Evolutionary conservation across 53 echinoderm and acorn worm genomes (phyloP), one percentile per base, ranked within the genome.

Genomic region (Holothuria leucospilota): DNA sequence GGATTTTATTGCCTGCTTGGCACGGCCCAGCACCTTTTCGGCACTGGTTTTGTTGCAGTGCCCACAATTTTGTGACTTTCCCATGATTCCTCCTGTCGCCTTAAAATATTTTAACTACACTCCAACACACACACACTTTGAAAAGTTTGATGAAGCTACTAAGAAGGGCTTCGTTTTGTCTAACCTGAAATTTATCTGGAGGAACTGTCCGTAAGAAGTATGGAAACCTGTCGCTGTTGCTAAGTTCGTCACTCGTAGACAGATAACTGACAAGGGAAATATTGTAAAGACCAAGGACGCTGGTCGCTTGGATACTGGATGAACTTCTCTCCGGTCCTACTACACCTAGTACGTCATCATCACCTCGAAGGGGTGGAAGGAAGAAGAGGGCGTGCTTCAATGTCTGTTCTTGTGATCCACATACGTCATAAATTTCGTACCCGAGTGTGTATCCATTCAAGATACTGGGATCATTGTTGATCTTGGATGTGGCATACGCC

Each of bases 251-350:
- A 71, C 94, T 94, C 10, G 94, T 98, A 8, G 93, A 91, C 27
- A 98, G 84, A 77, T 94, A 97, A 85, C 95, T 95, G 30, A 97
- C 86, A 39, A 93, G 88, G 0, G 97, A 93, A 39, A 97, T 97
- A 29, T 88, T 82, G 82, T 95, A 93, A 12, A 97, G 21, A 39
- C 97, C 97, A 30, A 97, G 86, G 60, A 97, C 63, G 20, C 85
- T 93, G 63, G 98, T 93, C 14, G 98, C 98, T 68, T 95, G 95
- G 8, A 95, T 71, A 61, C 93, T 93, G 8, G 93, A 95, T 5
- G 90, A 89, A 63, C 98, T 97, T n/a, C 98, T 64, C 75, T 94
- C 93, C 14, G 98, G 88, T 14, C 98, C 98, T 18, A 97, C 95
- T 3, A 97, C 95, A 8, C 98, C 98, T 20, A 86, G 53, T 24